Evolutionary conservation across 2,888 invertebrate species (phyloP), one percentile per base, ranked within the genome.

Genomic region (Congeria kusceri): DNA sequence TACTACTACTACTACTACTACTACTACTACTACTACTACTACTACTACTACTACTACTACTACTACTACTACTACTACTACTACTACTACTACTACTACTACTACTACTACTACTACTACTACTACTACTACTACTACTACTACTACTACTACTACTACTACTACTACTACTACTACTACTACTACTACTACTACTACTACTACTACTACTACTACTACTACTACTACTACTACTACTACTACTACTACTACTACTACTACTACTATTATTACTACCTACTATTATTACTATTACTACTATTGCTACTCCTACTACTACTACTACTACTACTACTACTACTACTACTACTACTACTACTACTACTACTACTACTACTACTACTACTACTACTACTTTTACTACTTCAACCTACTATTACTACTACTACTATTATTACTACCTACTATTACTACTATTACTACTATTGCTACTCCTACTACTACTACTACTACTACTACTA

Each of bases 151-250:
- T 44, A 44, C 46, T 44, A 44, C 46, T 44, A 44, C 46, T 44
- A 44, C 46, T 44, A 44, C 46, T 44, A 44, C 46, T 44, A 44
- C 46, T 44, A 44, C 46, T 44, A 44, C 46, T 44, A 44, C 46
- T 44, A 44, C 46, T 44, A 44, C 46, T 44, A 44, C 46, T 44
- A 44, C 46, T 44, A 44, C 46, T 44, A 44, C 46, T 44, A 44
- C 46, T 44, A 44, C 46, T 44, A 44, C 46, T 44, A 44, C 46
- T 44, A 44, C 46, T 44, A 44, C 46, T 44, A 44, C 46, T 44
- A 44, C 46, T 44, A 44, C 46, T 44, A 44, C 46, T 44, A 44
- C 46, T 44, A 44, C 46, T 44, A 44, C 46, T 44, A 44, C 46
- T 44, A 44, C 46, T 44, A 44, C 46, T 44, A 44, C 46, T 44